Percentiles rank a stretch among this genome's conserved stretches.
phyloP scores from a whole-genome alignment of 2,888 invertebrate species.

The Uloborus plumipes region DNA sequence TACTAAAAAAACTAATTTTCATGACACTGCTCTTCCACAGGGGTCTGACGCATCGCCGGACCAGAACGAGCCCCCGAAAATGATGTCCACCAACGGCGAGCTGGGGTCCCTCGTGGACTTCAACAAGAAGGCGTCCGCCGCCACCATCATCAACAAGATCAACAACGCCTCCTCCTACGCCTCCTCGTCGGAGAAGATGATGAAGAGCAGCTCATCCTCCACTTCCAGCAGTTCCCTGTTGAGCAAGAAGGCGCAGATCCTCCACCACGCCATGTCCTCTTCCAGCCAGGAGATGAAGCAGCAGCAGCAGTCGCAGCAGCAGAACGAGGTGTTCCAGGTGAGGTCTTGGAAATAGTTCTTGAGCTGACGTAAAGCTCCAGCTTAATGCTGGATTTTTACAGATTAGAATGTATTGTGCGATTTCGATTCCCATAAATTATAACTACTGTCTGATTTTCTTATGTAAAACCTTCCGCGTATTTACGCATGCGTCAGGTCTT shows the following conservation, averaged over 20 bases:
- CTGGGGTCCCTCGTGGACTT: constrained; percentile 56
- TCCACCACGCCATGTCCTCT: constrained; percentile 31
- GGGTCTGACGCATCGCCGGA: constrained; percentile 17
- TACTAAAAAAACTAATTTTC: too few relatives aligned
- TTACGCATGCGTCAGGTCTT: too few relatives aligned
- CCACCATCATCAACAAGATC: constrained; percentile 58
- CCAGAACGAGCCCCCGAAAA: constrained; percentile 34
- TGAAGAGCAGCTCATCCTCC: constrained; percentile 38
- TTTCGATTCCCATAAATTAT: too few relatives aligned
- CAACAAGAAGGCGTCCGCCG: constrained; percentile 45
- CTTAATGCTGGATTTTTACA: too few relatives aligned
- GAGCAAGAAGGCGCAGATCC: constrained; percentile 58
- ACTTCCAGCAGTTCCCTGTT: constrained; percentile 27
- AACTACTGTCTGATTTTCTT: too few relatives aligned
- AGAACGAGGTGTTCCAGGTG: constrained; percentile 58
- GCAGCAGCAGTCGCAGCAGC: constrained; percentile 36
- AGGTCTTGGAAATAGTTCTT: not conserved
- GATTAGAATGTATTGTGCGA: too few relatives aligned
- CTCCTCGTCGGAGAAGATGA: constrained; percentile 39
- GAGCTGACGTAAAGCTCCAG: too few relatives aligned
- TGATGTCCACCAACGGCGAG: constrained; percentile 64
- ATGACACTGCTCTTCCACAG: not conserved
- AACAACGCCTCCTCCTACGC: constrained; percentile 28
- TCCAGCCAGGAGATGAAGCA: constrained; percentile 35
- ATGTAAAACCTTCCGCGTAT: too few relatives aligned